Evolutionary conservation across 2,113 vertebrate genomes (phyloP), one percentile per base, ranked within the genome.

Genomic region (Neolamprologus falcicula): DNA sequence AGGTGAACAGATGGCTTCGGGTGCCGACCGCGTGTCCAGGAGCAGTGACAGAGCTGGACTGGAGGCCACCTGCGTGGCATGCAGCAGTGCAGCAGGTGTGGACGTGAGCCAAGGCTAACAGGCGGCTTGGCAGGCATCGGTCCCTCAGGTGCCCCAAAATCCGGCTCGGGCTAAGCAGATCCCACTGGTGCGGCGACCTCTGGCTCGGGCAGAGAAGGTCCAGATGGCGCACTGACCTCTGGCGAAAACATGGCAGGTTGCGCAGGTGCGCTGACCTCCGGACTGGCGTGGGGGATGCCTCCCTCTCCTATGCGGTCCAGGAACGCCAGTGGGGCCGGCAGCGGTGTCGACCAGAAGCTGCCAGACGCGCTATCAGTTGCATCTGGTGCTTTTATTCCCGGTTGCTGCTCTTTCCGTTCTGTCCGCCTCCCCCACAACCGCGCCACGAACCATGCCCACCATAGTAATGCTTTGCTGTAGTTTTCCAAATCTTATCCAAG

Each of bases 401-500:
- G 2, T 63, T 7, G 59, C 59, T 63, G 16, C 59, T 19, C 16
- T 35, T 35, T 63, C 9, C 1, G 16, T 0, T 61, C 28, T 61
- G 57, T 61, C 57, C 4, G 2, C 28, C 28, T 63, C 6, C 31
- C 16, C 31, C 28, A 33, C 16, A 63, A 19, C 59, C 1, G 2
- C 9, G 1, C 28, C 59, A 33, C 1, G 16, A 61, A 35, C 59
- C 6, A 35, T 0, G 5, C 6, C 16, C 9, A 1, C 17, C 31
- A 63, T 19, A 63, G 4, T n/a, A 63, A 35, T 66, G 66, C 12
- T 73, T 73, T 73, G 13, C 37, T 73, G 21, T 45, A 26, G 1
- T 73, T 73, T 73, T 73, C 37, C 37, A 40, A 68, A 68, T 68
- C 12, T 24, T 40, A 24, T 68, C 11, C n/a, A 40, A 68, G 35